Conservation (phyloP, 2,113 vertebrate species). For the Sigmodon hispidus region DNA sequence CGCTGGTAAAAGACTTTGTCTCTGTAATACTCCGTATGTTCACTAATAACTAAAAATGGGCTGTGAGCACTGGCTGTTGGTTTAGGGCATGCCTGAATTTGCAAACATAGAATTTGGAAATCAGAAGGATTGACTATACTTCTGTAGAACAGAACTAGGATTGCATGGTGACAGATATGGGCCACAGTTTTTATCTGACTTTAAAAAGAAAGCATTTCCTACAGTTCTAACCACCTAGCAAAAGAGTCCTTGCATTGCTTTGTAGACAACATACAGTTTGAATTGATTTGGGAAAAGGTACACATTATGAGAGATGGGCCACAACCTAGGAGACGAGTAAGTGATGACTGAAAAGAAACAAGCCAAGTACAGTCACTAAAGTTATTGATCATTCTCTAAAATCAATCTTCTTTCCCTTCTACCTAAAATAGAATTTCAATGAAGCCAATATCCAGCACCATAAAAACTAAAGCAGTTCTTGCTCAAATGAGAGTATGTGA, state of each 20-base stretch:
- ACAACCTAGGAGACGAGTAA: background rate
- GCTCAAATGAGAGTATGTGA: background rate
- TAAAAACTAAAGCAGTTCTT: background rate
- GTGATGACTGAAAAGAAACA: background rate
- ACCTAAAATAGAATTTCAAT: conserved; percentile 51
- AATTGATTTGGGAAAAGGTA: background rate
- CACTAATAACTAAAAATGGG: background rate
- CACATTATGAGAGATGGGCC: background rate
- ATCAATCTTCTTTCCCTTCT: conserved; percentile 14
- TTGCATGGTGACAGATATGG: background rate
- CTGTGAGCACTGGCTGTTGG: background rate
- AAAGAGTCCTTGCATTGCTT: background rate
- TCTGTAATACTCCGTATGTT: background rate
- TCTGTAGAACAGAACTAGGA: background rate
- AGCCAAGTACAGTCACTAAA: background rate
- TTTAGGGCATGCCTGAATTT: background rate
- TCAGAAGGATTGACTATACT: background rate
- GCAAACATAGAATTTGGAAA: background rate
- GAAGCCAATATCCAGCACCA: background rate
- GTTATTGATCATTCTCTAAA: conserved; percentile 13
- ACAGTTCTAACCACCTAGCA: background rate
- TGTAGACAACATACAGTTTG: background rate
- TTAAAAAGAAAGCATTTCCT: background rate
- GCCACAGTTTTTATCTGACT: background rate
- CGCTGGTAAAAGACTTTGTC: background rate